Evolutionary conservation across 2,888 invertebrate species (phyloP), one percentile per base, ranked within the genome.

Genomic region (Serripes groenlandicus): DNA sequence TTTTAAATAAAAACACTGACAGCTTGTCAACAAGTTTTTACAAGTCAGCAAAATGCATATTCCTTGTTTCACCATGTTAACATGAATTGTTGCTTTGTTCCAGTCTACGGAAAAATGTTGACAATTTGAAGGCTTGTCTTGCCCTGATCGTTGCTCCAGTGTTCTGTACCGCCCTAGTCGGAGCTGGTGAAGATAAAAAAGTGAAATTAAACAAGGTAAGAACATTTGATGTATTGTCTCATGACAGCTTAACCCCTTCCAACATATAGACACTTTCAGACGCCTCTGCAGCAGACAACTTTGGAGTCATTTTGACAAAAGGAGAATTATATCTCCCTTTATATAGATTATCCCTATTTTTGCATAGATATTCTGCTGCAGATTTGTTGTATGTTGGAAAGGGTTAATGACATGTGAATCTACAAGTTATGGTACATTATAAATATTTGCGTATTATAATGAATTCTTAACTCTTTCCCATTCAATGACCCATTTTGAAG

Each of bases 111-210:
- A 99, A 99, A 96, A 98, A 98, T 96, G 97, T 97, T 83, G 97
- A 97, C 95, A 98, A 98, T 94, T 96, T 99, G 95, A 98, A 98
- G 96, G 97, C 97, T 95, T 97, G 97, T 94, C 96, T 99, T 95
- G 98, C 98, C 96, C 97, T 97, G 94, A 98, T 99, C 93, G 98
- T 99, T 92, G 98, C 99, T 93, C 98, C 99, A 92, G 98, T 99
- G 97, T 99, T 99, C 96, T 99, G 99, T 95, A 98, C 97, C 95
- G 97, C 99, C 90, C 97, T 97, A 95, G 96, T 97, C 94, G 97
- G 97, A 95, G 97, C 97, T 54, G 97, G 96, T 26, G 97, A 97
- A 26, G 98, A 98, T 75, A 98, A 98, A 95, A 97, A 97, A 92
- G 96, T 96, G 90, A 99, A 99, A 95, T 95, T 99, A 85, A 97